Base-by-base conservation (phyloP, 2,113 vertebrate genomes). In the Osmerus eperlanus region DNA sequence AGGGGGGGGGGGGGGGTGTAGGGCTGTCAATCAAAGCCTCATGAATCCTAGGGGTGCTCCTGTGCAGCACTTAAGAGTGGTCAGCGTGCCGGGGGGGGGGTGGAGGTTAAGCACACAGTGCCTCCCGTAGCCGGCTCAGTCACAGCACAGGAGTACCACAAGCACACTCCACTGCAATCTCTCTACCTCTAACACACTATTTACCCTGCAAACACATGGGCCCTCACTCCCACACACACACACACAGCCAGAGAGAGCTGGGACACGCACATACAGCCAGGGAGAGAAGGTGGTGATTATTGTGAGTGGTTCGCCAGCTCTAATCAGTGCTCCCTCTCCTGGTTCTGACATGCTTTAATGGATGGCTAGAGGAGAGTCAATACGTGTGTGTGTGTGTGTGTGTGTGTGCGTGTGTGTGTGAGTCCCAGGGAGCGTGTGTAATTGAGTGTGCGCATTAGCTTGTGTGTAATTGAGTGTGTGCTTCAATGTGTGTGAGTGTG, bases 221-320 rank as follows among this genome's bases (percentile, higher is more conserved):
- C 9, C 41, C 76, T 84, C 86, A 83, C 83, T 85, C 87, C 84
- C 85, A 56, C 15, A 56, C 15, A 55, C 14, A 55, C 14, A 55
- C 14, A 65, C 63, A 65, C 63, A 65, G 12, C 14, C 14, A 16
- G 8, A 19, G 32, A 51, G 85, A 82, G 53, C 78, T 83, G 55
- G 71, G 15, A 51, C 58, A 47, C 41, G 2, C 41, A 47, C 41
- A 47, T 5, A 47, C 41, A 47, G 70, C 75, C 78, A 81, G 74
- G 68, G 72, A 80, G 79, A 79, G 80, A 85, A 85, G 83, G 76
- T 84, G 84, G 84, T 84, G 86, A 88, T 89, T 86, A 84, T 78
- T 86, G 85, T 84, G 88, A 89, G 88, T 84, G 87, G 79, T 83
- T 77, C 88, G 89, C 79, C 83, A 85, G 86, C 85, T 86, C 83